Base-by-base conservation (phyloP, 2,797 vertebrate species). In the Scolopax bukidnonensis region DNA sequence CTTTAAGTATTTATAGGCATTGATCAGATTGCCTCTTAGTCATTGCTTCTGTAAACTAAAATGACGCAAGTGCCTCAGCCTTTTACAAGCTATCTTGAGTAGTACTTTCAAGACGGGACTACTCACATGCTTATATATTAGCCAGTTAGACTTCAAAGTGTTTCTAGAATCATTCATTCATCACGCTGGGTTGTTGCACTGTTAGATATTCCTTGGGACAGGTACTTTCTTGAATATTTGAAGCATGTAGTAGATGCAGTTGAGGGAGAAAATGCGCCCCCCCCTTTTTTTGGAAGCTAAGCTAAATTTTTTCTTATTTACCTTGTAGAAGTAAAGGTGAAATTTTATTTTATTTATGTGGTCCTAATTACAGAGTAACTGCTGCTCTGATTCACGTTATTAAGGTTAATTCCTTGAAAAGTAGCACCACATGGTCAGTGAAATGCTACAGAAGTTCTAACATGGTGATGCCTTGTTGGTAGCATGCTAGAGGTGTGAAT, bases 381-480 rank as follows among this genome's bases (percentile, higher is more conserved):
- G 30, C 63, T 91, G 14, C 79, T 82, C 25, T 84, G 7, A 15
- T 6, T 45, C 0, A 2, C 18, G 16, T 57, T 48, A 41, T 63
- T 87, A 76, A 86, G 27, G 24, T 59, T 80, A 86, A 65, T 85
- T 67, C 12, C 14, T 77, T 91, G 40, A 83, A 69, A 85, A 40
- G 24, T 18, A 59, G 23, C 64, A 32, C 15, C 4, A 28, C 12
- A 2, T 24, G 4, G 17, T 53, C 23, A 5, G 7, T 82, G 43
- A 76, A 79, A 20, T 32, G 14, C 45, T 87, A 24, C 40, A 45
- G 60, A 45, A 51, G 19, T 38, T 84, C 9, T 87, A 63, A n/a
- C 0, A 1, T 0, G 0, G 11, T 63, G 13, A 13, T n/a, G 8
- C 32, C 17, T 38, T 89, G 20, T 8, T 69, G 25, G 4, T 83